Percentiles rank a stretch among this genome's conserved stretches.
Evolutionary conservation across 2,888 invertebrate species (phyloP).

Genomic region (Callimorpha dominula): DNA sequence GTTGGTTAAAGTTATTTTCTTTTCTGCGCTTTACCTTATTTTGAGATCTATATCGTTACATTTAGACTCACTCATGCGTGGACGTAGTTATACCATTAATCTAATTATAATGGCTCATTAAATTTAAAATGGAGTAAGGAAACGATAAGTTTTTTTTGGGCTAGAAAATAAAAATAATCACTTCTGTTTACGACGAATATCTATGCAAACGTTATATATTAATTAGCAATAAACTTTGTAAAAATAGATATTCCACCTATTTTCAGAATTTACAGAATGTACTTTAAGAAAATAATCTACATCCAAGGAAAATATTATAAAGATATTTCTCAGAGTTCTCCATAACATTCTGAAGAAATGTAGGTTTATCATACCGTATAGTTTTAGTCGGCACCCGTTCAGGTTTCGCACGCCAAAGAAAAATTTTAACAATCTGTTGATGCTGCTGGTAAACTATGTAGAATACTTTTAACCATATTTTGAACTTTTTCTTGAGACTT

Average conservation of each 20-base stretch:
- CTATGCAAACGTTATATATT: not conserved
- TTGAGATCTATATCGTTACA: conserved; percentile 14
- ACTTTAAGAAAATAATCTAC: too few relatives aligned
- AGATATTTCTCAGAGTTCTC: too few relatives aligned
- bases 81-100: conserved; percentile 8
- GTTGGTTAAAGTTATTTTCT: not conserved
- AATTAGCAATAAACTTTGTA: too few relatives aligned
- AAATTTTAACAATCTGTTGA: not conserved
- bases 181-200: not conserved
- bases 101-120: not conserved
- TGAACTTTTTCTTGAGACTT: not conserved
- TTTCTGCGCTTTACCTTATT: conserved; percentile 3
- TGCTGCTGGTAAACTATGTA: not conserved
- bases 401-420: not conserved
- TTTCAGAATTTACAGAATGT: too few relatives aligned
- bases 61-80: conserved; percentile 2
- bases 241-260: too few relatives aligned
- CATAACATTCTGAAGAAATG: too few relatives aligned
- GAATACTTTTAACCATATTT: not conserved
- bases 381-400: too few relatives aligned
- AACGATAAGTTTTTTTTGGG: too few relatives aligned
- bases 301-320: too few relatives aligned
- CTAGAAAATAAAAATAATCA: not conserved
- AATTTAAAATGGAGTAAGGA: not conserved
- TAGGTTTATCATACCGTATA: too few relatives aligned